Base-by-base conservation (phyloP, 2,113 vertebrate species). In the Leptosomus discolor region DNA sequence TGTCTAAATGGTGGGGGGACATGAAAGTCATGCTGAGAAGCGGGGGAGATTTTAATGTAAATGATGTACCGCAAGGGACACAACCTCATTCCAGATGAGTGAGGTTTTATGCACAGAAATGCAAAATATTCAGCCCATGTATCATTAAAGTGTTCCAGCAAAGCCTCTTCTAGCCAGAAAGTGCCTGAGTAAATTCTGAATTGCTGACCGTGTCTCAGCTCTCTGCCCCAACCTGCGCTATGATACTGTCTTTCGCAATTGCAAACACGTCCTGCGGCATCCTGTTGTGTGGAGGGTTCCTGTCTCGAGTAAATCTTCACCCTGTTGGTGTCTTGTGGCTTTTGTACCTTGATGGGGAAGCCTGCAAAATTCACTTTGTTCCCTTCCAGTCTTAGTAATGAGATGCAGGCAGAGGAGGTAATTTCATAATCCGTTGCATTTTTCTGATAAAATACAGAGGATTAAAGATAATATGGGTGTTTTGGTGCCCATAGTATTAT, bases 21-120 rank as follows among this genome's bases (percentile, higher is more conserved):
- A 91, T 96, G 88, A 96, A 97, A 97, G 94, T 91, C 77, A 48
- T 34, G 41, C 70, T 68, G 85, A 89, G 94, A 93, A 96, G 71
- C 0, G 5, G 63, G 85, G 89, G 88, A 91, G 83, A 94, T 94
- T 95, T 94, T 92, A 83, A 97, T 93, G 92, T 96, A 95, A 97
- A 92, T 85, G 37, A 95, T 69, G 56, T 75, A 56, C 83, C 96
- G 0, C 89, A 61, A 91, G 97, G 95, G 96, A 95, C 36, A 18
- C 80, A 95, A 81, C 96, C 96, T 96, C 90, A 71, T 97, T 98
- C 63, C 9, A n/a, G 34, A 70, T 85, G 78, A 94, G n/a, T 51
- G 76, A 69, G 87, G 61, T 74, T 96, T 96, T 82, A 53, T 64
- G 71, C 57, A 43, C 17, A 78, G 51, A 97, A 94, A 92, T 30